These are phyloP conservation scores for Damaliscus lunatus DNA, from an alignment of 2,113 vertebrate species.

Conservation along the genomic window DNA sequence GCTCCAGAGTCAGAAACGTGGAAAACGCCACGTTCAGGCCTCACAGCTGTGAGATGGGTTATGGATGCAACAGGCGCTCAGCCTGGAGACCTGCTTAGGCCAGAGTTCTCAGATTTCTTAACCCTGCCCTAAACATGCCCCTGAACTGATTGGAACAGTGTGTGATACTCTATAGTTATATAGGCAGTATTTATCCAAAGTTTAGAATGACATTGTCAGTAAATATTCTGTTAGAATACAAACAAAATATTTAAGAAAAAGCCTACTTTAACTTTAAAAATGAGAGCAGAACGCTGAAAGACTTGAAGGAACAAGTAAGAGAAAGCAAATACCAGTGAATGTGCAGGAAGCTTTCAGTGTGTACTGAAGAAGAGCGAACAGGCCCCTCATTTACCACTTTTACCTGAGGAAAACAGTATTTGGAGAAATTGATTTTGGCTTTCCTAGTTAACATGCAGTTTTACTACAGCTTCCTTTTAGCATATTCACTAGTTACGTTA, in stretches of 20 bases:
- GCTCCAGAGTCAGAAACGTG: not conserved
- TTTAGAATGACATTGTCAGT: constrained; percentile 45
- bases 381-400: not conserved
- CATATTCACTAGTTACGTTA: not conserved
- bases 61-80: not conserved
- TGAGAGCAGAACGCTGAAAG: not conserved
- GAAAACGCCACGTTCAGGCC: fast-evolving
- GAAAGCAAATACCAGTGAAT: not conserved
- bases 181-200: constrained; percentile 39
- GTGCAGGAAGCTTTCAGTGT: not conserved
- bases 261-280: not conserved
- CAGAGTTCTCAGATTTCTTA: constrained; percentile 14
- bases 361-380: not conserved
- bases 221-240: constrained; percentile 31
- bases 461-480: not conserved
- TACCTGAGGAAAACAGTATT: not conserved
- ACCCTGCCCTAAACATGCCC: constrained; percentile 12
- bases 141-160: constrained; percentile 39
- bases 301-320: not conserved
- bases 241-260: not conserved
- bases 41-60: fast-evolving
- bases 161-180: constrained; percentile 44
- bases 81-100: not conserved
- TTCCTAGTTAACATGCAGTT: not conserved
- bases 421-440: not conserved